These are phyloP conservation scores for Macrotis lagotis DNA, from an alignment of 2,113 vertebrate species.

Conservation along the genomic window DNA sequence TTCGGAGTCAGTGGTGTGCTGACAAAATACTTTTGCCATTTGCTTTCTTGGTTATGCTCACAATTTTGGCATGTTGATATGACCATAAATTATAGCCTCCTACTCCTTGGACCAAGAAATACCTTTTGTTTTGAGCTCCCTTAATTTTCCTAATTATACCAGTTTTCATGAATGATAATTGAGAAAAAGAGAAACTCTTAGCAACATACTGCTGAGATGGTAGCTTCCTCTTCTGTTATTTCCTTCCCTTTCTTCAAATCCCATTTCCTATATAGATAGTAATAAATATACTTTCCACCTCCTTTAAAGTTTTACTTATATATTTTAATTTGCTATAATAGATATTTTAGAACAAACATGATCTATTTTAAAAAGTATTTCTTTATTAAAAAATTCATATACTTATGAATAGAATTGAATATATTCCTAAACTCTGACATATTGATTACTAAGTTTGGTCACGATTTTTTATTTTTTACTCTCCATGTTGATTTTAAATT, in stretches of 20 bases:
- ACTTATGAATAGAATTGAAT: background rate
- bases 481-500: background rate
- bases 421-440: background rate
- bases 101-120: slow-evolving; percentile 15
- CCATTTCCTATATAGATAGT: no score
- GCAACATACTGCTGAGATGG: background rate
- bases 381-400: background rate
- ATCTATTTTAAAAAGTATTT: background rate
- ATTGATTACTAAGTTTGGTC: background rate
- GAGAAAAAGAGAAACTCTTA: background rate
- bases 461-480: background rate
- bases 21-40: background rate
- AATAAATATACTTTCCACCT: no score
- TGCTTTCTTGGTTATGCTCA: background rate
- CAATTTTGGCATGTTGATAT: background rate
- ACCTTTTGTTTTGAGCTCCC: background rate
- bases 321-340: no score
- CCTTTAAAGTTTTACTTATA: no score
- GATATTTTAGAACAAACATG: background rate
- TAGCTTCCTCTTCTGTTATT: background rate
- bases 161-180: background rate
- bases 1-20: background rate
- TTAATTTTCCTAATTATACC: background rate
- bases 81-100: slow-evolving; percentile 5
- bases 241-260: background rate